Evolutionary conservation across 2,888 invertebrate species (phyloP).

Genomic region (Pseudococcus jackbeardsleyi): DNA sequence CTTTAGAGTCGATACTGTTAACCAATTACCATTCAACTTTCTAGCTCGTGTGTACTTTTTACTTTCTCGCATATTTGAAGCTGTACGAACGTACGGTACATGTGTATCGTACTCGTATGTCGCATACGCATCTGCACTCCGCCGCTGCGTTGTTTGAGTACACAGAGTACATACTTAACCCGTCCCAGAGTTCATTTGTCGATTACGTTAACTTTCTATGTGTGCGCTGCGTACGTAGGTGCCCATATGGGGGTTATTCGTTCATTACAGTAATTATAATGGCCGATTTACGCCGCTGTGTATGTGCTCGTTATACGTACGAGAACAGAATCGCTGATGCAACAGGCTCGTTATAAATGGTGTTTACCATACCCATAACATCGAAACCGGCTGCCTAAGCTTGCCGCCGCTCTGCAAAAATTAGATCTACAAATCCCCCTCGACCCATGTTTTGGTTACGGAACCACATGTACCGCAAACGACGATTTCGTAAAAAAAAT

Average conservation of each 20-base stretch:
- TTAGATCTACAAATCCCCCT: not conserved
- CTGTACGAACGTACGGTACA: not conserved
- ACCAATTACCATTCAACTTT: slow-evolving; percentile 48
- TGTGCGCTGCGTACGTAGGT: not conserved
- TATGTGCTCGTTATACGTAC: not conserved
- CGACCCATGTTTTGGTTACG: not conserved
- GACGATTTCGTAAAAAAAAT: not conserved
- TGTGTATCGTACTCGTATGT: not conserved
- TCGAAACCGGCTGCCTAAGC: not conserved
- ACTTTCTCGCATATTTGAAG: slow-evolving; percentile 43
- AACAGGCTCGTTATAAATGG: not conserved
- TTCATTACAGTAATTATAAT: slow-evolving; percentile 36
- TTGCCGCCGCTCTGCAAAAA: not conserved
- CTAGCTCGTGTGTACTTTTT: slow-evolving; percentile 30
- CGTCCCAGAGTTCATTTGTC: slow-evolving; percentile 41
- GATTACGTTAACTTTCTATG: slow-evolving; percentile 56
- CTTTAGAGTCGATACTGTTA: slow-evolving; percentile 37
- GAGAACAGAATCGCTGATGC: slow-evolving; percentile 22
- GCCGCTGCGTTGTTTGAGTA: not conserved
- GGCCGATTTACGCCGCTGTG: not conserved
- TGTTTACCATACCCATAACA: slow-evolving; percentile 17
- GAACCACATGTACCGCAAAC: slow-evolving; percentile 1
- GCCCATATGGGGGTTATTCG: slow-evolving; percentile 49
- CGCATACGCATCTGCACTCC: not conserved
- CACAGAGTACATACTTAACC: slow-evolving; percentile 22